A percentile compares a stretch with the other conserved stretches of the same genome.
Evolutionary conservation across 2,113 vertebrate genomes (phyloP).

Genomic region (Tor tambroides): DNA sequence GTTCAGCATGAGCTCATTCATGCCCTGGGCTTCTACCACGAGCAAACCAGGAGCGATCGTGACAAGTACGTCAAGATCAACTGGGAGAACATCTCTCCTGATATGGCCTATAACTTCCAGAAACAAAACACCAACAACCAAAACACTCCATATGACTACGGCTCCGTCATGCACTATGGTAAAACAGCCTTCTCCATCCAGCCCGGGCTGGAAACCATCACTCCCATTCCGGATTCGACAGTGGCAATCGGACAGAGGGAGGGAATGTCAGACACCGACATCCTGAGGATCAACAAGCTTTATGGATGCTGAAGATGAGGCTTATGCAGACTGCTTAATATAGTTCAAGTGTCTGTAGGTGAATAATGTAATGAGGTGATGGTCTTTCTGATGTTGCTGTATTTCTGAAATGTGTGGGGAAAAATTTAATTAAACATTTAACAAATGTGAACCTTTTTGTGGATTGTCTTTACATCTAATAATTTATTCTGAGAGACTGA

Average conservation of each 20-base stretch:
- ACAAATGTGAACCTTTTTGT: background rate
- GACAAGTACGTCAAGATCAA: constrained; percentile 62
- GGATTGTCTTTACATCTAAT: background rate
- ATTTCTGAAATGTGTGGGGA: background rate
- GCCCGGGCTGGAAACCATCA: constrained; percentile 50
- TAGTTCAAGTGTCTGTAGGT: background rate
- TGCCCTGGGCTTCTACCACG: constrained; percentile 65
- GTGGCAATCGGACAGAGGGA: constrained; percentile 54
- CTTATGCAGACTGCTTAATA: background rate
- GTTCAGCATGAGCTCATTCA: constrained; percentile 64
- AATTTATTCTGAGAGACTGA: background rate
- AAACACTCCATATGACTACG: constrained; percentile 59
- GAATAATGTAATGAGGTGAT: background rate
- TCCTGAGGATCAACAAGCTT: constrained; percentile 56
- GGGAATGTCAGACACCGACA: constrained; percentile 41
- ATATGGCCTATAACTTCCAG: constrained; percentile 40
- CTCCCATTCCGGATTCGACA: constrained; percentile 44
- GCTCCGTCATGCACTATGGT: constrained; percentile 63
- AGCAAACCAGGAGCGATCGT: constrained; percentile 66
- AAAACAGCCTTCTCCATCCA: constrained; percentile 49
- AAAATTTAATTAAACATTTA: background rate
- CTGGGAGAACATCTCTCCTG: constrained; percentile 57
- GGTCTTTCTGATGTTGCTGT: background rate
- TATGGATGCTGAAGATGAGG: constrained; percentile 42
- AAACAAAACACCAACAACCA: constrained; percentile 56